Base-by-base conservation (phyloP, 2,797 vertebrate species). In the Stomatorhinus walkeri region DNA sequence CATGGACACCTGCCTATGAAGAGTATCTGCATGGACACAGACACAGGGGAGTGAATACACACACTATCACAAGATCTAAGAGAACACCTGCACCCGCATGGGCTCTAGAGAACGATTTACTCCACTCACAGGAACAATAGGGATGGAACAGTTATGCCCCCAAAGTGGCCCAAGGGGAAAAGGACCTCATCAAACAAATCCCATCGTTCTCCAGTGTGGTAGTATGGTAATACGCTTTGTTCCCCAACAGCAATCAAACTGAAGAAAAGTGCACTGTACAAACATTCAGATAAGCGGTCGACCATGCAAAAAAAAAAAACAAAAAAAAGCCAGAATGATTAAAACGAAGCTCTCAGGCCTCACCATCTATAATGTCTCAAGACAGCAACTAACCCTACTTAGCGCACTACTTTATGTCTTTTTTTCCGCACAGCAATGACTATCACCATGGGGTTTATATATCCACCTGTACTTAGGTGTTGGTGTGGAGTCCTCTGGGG, bases 291-390 rank as follows among this genome's bases (percentile, higher is more conserved):
- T 86, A 86, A 86, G 48, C 5, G 24, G 51, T 32, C 48, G 14
- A 51, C 85, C 51, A 51, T 43, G 86, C 32, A 40, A 87, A 22
- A 56, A 56, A 59, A 52, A 51, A 49, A 49, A n/a, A n/a, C n/a
- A 9, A 52, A 87, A 6, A 32, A 72, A 72, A 72, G 64, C 64
- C 54, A 61, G 85, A 22, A 61, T 43, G 86, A 64, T 59, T 56
- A 87, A 87, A 87, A 56, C 54, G 22, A n/a, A 61, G 54, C 54
- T 61, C 86, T 61, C 40, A 64, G 36, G 36, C 56, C 86, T 43
- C 86, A n/a, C 86, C 86, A 87, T 87, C 49, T 87, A 54, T 87
- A 56, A 87, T 61, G 40, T 87, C 85, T 54, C 51, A 32, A 51
- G 51, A 86, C 28, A 51, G 51, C 85, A 56, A 52, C 48, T 86